Conservation (phyloP, 2,113 vertebrate species). For the Carassius auratus region DNA sequence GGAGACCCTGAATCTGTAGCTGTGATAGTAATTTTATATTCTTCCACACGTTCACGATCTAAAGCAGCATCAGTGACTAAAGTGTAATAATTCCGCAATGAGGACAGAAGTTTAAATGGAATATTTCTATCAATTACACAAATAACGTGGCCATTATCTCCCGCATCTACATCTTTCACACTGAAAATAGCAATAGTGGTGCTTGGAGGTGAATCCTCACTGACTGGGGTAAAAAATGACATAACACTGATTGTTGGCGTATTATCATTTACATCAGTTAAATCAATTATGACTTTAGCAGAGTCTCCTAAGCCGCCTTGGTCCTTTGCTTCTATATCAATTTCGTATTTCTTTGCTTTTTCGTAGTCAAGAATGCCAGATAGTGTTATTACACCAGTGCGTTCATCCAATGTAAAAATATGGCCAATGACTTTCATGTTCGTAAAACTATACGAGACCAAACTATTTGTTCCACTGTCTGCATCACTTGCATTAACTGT, state of each 20-base stretch:
- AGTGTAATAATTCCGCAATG: too few relatives aligned
- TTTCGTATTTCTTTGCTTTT: conserved; percentile 64
- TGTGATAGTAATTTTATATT: too few relatives aligned
- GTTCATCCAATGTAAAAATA: conserved; percentile 1
- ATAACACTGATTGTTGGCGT: conserved; percentile 67
- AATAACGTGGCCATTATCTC: too few relatives aligned
- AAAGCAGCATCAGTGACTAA: too few relatives aligned
- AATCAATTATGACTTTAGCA: conserved; percentile 65
- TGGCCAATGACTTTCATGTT: not conserved
- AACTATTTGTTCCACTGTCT: conserved; percentile 69
- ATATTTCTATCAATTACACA: too few relatives aligned
- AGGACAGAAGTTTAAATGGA: too few relatives aligned
- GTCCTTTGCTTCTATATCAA: conserved; percentile 72
- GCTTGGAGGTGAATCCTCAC: too few relatives aligned
- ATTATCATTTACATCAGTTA: conserved; percentile 74
- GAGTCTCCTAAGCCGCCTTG: conserved; percentile 66
- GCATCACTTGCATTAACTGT: conserved; percentile 68
- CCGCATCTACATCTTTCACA: too few relatives aligned
- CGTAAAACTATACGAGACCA: conserved; percentile 70
- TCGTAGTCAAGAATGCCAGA: conserved; percentile 70
- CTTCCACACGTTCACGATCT: too few relatives aligned
- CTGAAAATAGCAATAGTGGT: too few relatives aligned
- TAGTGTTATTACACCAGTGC: conserved; percentile 65
- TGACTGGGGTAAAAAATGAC: conserved; percentile 50
- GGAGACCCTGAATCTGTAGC: too few relatives aligned